These are phyloP conservation scores for Anguilla obscura DNA, from an alignment of 2,797 vertebrate genomes.

Conservation along the genomic window DNA sequence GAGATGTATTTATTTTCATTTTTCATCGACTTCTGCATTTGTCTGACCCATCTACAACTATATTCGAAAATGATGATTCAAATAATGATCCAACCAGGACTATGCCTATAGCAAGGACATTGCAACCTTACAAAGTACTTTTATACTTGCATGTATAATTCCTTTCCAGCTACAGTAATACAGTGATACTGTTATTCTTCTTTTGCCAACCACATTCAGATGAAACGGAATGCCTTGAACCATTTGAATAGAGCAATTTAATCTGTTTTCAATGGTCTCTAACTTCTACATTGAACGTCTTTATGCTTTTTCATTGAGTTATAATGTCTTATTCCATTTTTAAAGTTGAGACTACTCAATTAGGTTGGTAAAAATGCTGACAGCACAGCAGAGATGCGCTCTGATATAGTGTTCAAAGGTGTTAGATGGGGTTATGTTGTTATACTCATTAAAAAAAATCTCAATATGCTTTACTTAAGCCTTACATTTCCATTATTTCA, in stretches of 20 bases:
- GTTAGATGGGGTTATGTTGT: too few relatives aligned
- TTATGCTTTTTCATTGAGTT: not conserved
- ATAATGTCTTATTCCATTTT: too few relatives aligned
- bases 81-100: not conserved
- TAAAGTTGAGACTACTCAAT: not conserved
- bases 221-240: not conserved
- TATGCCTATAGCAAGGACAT: conserved; percentile 41
- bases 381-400: not conserved
- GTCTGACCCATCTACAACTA: not conserved
- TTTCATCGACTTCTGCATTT: not conserved
- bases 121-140: conserved; percentile 1
- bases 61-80: not conserved
- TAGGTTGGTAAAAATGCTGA: not conserved
- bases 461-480: not conserved
- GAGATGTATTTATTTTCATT: not conserved
- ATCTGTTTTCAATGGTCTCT: too few relatives aligned
- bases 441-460: too few relatives aligned
- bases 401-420: too few relatives aligned
- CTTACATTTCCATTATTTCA: not conserved
- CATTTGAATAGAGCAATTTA: not conserved
- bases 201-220: not conserved
- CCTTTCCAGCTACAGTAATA: not conserved
- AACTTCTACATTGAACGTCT: not conserved
- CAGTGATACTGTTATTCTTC: not conserved
- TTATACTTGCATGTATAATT: not conserved